Conservation (phyloP, 2,113 vertebrate species). For the Lepus timidus region DNA sequence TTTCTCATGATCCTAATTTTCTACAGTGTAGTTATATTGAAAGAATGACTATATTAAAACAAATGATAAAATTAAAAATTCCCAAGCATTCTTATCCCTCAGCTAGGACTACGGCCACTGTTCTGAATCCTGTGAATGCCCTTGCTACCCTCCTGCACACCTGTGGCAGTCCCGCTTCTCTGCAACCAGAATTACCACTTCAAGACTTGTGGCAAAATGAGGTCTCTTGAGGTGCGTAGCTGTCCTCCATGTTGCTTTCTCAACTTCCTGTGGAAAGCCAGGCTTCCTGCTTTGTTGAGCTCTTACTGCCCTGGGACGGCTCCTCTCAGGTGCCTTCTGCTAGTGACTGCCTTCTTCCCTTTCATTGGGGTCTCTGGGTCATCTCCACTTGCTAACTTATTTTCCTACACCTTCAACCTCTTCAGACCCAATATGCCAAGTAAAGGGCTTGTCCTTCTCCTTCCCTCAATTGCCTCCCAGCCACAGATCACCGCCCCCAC, state of each 20-base stretch:
- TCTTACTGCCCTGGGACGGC: neutral
- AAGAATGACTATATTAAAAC: neutral
- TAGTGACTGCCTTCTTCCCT: neutral
- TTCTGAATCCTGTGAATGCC: neutral
- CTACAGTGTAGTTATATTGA: neutral
- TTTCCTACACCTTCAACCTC: neutral
- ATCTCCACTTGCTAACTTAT: neutral
- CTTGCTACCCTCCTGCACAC: neutral
- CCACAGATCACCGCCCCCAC: neutral
- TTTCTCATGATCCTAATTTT: slow-evolving; percentile 46
- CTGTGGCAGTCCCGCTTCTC: neutral
- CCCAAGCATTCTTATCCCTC: neutral
- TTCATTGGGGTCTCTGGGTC: neutral
- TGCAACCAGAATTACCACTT: slow-evolving; percentile 12
- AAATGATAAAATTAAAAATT: neutral
- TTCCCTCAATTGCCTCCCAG: neutral
- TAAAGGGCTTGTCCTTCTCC: neutral
- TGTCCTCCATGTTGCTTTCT: neutral
- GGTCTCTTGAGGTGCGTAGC: neutral
- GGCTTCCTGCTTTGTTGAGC: neutral
- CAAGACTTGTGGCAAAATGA: neutral
- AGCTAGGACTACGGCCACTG: neutral
- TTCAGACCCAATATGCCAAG: neutral
- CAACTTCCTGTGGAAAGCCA: neutral
- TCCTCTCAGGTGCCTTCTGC: neutral